Base-by-base conservation (phyloP, 2,113 vertebrate species). In the Caranx melampygus region DNA sequence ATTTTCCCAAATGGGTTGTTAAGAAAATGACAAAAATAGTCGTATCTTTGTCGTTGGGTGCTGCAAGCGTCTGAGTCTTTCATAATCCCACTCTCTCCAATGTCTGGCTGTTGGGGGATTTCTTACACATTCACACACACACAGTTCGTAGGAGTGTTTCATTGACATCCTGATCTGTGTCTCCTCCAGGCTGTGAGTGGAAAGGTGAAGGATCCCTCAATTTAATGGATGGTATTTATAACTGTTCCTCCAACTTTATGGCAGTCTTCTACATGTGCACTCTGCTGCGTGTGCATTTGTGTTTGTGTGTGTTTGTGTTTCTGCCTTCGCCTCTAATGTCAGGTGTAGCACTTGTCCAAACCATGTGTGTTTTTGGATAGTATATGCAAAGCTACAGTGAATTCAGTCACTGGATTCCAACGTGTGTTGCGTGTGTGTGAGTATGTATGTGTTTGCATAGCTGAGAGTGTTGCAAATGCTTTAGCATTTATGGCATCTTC, bases 151-250 rank as follows among this genome's bases (percentile, higher is more conserved):
- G 86, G 74, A 21, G 51, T 49, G 61, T 88, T 91, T 83, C 54
- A 81, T 40, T 90, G 78, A 91, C 81, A 71, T 86, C 70, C 83
- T 74, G 42, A 84, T 92, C 78, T 93, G 89, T 94, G 76, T 95
- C 87, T 92, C 84, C 94, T 92, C 71, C 69, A 95, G 94, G 93
- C 87, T 79, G 72, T 92, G 88, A 91, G 77, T 89, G 81, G 84
- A 87, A 76, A 85, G 73, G 86, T 86, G 91, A 81, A 74, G 90
- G 89, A 91, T 85, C 82, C 84, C 79, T 91, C 91, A 74, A 49
- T 93, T 85, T 93, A 86, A 88, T 79, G 47, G 89, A 94, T 90
- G 92, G 92, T 94, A 93, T 94, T 95, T 93, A 92, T 93, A 83
- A 89, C 74, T 59, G 72, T 81, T 91, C 84, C 76, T 92, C 83